Conservation (phyloP, 2,797 vertebrate genomes). For the Aldrovandia affinis region DNA sequence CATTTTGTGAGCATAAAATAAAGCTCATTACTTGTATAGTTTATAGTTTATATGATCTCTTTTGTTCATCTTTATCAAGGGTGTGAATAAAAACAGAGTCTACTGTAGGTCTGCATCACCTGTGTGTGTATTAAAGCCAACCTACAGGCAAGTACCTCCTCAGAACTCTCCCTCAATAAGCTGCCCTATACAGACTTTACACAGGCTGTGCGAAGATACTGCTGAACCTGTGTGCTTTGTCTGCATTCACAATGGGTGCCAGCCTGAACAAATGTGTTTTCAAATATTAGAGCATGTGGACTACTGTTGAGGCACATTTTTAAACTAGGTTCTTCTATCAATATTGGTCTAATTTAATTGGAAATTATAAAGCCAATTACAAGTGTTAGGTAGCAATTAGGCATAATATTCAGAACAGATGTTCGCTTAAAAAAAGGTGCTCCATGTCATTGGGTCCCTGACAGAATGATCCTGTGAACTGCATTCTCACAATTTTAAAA, state of each 20-base stretch:
- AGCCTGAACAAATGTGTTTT: slow-evolving; percentile 64
- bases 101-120: not conserved
- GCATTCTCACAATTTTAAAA: not conserved
- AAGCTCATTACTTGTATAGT: too few relatives aligned
- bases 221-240: slow-evolving; percentile 40
- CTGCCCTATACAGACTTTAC: not conserved
- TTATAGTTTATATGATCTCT: too few relatives aligned
- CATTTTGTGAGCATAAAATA: too few relatives aligned
- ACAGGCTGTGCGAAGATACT: not conserved
- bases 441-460: not conserved
- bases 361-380: not conserved
- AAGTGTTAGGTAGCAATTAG: not conserved
- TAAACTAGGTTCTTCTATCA: not conserved
- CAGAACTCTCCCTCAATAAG: not conserved
- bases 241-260: slow-evolving; percentile 57
- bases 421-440: not conserved
- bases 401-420: not conserved
- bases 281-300: slow-evolving; percentile 63
- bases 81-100: too few relatives aligned
- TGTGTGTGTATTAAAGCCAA: not conserved
- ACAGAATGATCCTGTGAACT: not conserved
- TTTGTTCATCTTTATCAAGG: too few relatives aligned
- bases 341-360: not conserved
- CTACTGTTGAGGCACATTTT: not conserved
- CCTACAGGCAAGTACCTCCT: not conserved